Evolutionary conservation across 2,888 invertebrate genomes (phyloP).

Genomic region (Erannis defoliaria): DNA sequence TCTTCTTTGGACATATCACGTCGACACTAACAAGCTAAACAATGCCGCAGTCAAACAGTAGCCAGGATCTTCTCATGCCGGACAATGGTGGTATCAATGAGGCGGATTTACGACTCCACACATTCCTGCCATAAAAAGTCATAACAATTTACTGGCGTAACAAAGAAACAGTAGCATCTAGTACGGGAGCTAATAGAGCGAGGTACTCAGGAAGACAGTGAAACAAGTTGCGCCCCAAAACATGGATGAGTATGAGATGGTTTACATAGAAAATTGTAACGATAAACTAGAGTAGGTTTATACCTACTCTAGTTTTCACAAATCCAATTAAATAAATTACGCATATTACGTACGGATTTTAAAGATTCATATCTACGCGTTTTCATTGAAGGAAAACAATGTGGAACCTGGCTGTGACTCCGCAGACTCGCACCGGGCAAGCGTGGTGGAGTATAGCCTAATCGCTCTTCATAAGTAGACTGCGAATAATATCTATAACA

Average conservation of each 20-base stretch:
- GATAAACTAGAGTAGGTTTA: no score
- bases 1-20: slow-evolving; percentile 57
- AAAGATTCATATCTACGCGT: no score
- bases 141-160: slow-evolving; percentile 81
- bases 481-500: no score
- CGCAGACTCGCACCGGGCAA: no score
- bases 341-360: no score
- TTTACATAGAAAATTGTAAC: background rate
- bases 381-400: no score
- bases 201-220: slow-evolving; percentile 13
- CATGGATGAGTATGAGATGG: background rate
- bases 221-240: background rate
- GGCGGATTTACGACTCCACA: slow-evolving; percentile 75
- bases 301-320: no score
- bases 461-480: no score
- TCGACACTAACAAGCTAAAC: slow-evolving; percentile 61
- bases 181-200: slow-evolving; percentile 76
- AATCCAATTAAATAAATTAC: no score
- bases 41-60: slow-evolving; percentile 61
- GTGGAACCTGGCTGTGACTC: no score
- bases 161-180: slow-evolving; percentile 79
- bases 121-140: slow-evolving; percentile 78
- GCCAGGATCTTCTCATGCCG: slow-evolving; percentile 62
- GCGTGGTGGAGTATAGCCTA: no score
- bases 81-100: slow-evolving; percentile 72